Evolutionary conservation across 35 echinoderm and acorn worm genomes (phyloP).

Genomic region (Acanthaster planci): DNA sequence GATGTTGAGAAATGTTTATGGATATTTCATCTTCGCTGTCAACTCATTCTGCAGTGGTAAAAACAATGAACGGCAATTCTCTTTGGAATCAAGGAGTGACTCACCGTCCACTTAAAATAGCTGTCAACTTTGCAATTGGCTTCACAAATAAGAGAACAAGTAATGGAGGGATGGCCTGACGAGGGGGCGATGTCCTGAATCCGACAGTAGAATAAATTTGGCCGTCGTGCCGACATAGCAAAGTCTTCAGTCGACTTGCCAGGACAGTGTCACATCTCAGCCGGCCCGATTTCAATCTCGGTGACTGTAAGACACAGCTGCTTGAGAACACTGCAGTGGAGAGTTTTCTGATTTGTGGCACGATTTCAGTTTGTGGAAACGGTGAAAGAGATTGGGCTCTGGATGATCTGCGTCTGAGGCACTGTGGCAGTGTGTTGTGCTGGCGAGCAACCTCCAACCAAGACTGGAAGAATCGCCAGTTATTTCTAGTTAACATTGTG

Average conservation of each 20-base stretch:
- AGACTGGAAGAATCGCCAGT: no score
- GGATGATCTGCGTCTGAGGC: no score
- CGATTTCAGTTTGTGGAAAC: not conserved
- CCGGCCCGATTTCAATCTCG: not conserved
- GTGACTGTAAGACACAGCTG: not conserved
- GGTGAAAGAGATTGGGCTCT: not conserved
- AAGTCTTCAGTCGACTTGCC: not conserved
- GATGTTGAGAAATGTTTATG: not conserved
- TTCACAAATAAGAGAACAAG: conserved; percentile 47
- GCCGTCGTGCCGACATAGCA: not conserved
- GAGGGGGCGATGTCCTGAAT: not conserved
- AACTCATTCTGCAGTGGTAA: not conserved
- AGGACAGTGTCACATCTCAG: not conserved
- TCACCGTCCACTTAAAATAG: conserved; percentile 69
- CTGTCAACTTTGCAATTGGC: conserved; percentile 58
- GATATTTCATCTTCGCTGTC: not conserved
- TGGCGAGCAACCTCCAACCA: no score
- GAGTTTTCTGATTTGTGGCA: not conserved
- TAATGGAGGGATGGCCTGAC: conserved; percentile 25
- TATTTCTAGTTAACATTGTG: no score
- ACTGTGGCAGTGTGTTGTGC: no score
- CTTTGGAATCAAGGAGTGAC: not conserved
- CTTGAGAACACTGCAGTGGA: not conserved
- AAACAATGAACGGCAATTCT: not conserved
- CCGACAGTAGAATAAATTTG: not conserved